Evolutionary conservation across 2,797 vertebrate species (phyloP), one percentile per base, ranked within the genome.

Genomic region (Pyrrhura leucotis): DNA sequence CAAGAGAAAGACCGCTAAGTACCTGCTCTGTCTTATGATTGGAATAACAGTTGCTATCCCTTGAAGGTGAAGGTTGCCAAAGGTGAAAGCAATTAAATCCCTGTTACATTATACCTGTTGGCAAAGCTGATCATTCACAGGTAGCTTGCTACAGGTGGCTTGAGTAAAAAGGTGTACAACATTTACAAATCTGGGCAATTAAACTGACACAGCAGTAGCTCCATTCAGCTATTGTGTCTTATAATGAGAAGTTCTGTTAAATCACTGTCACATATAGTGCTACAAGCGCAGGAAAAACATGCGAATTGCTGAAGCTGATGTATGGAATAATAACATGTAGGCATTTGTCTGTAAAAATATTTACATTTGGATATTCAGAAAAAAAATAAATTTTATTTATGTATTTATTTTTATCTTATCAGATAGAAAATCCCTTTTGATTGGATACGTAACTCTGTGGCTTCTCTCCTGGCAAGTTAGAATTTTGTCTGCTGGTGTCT

Each of bases 1-100:
- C 69, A 84, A 48, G 56, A 84, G 72, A 90, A 93, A 87, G 89
- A 92, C 86, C 35, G 56, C 63, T 84, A 90, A 94, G 45, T 85
- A 94, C 20, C 14, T 68, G 12, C n/a, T 58, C 16, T 65, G 47
- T 61, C 48, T 91, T 63, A 31, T 50, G 67, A 76, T 8, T 79
- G 50, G 84, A 91, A 68, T 39, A 85, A 80, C 39, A 51, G 23
- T 65, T 89, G 66, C 56, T 45, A 68, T 45, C 29, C 42, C 47
- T 62, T 39, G 12, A 1, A 7, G 54, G 35, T 59, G 44, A 90
- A 79, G 31, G 42, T 71, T 68, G 40, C 35, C 76, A 85, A 91
- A 92, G 59, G 40, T 1, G 0, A 74, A 85, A 82, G 40, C 68
- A 88, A 90, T 95, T 91, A 95, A 95, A 93, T 73, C 31, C 9